Percentiles rank a stretch among this genome's conserved stretches.
phyloP scores from a whole-genome alignment of 1,140 invertebrate species.

The Polypedilum pembai region DNA sequence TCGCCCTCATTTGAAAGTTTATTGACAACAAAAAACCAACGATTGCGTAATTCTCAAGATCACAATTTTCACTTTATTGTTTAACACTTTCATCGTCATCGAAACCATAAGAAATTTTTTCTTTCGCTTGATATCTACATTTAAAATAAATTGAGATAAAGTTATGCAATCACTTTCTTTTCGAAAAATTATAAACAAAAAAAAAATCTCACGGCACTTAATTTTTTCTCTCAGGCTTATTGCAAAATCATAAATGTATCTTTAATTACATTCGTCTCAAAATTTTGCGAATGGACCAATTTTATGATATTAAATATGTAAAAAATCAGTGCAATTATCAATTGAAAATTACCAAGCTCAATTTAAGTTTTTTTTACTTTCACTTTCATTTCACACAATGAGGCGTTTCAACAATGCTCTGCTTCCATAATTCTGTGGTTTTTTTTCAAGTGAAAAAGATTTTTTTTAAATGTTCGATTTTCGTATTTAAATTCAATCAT shows the following conservation, averaged over 20 bases:
- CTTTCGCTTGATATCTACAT: not conserved
- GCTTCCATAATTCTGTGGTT: too few relatives aligned
- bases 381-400: not conserved
- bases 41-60: conserved; percentile 1
- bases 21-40: not conserved
- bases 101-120: conserved; percentile 4
- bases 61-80: conserved; percentile 18
- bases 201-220: not conserved
- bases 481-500: conserved; percentile 5
- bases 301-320: conserved; percentile 19
- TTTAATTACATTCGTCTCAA: not conserved
- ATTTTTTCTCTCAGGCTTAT: not conserved
- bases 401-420: too few relatives aligned
- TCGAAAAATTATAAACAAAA: not conserved
- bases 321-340: not conserved
- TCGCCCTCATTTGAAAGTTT: not conserved
- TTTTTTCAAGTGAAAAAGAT: too few relatives aligned
- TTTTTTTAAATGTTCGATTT: not conserved
- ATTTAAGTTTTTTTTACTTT: not conserved
- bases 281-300: not conserved
- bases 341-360: conserved; percentile 4
- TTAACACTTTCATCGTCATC: not conserved
- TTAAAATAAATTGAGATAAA: not conserved
- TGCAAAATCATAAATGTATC: conserved; percentile 9
- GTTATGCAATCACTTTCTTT: not conserved